Evolutionary conservation across 2,888 invertebrate genomes (phyloP), one percentile per base, ranked within the genome.

Genomic region (Himalopsyche tibetana): DNA sequence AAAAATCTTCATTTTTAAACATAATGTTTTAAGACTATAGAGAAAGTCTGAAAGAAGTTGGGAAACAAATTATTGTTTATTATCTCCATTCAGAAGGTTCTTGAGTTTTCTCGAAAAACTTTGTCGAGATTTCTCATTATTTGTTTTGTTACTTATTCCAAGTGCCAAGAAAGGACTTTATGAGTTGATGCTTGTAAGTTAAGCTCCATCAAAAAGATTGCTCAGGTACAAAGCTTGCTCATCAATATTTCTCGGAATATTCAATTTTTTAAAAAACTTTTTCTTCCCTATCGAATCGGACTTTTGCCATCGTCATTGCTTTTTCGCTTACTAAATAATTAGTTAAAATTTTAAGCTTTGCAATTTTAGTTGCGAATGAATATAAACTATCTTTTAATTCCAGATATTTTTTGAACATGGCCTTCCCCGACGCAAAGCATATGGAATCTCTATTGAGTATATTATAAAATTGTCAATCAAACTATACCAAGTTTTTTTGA

Each of bases 141-240:
- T 84, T 84, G 84, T 84, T 84, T 84, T 80, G 84, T 84, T 84
- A 63, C 80, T 84, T 80, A 38, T 63, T 63, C 63, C 19, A 19
- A 63, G 63, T 63, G 63, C 63, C 63, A 63, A 63, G 63, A 63
- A 19, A 63, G 63, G 63, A 63, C 63, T 63, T 63, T 19, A 63
- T 63, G 63, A 63, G 63, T 63, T 63, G 63, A 19, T 28, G 19
- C 63, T 63, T 63, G 63, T 63, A 63, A 63, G 63, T 63, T 63
- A 63, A 63, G 63, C 11, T 63, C 19, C 63, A 63, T 63, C 63
- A 63, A 63, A 63, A n/a, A 63, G 19, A n/a, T 51, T 51, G 12
- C 51, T 19, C 63, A 63, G 63, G 63, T 63, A 63, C n/a, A 63
- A 19, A 63, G 8, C 63, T 63, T 63, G 28, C 19, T 63, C 11